These are phyloP conservation scores for Dasyprocta punctata DNA, from an alignment of 2,113 vertebrate genomes.

Conservation along the genomic window DNA sequence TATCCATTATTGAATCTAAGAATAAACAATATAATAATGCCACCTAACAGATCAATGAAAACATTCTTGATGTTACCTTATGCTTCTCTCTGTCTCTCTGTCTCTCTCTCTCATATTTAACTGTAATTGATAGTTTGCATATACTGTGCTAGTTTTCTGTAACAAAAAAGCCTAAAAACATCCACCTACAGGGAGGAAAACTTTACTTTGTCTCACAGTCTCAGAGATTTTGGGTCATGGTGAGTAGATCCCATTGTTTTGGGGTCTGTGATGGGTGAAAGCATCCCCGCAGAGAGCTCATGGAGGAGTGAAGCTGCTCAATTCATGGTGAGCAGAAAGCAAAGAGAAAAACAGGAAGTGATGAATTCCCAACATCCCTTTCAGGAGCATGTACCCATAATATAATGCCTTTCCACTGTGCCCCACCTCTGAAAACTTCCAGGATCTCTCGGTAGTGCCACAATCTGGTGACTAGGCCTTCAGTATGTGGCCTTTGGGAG, in stretches of 20 bases:
- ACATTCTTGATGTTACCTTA: neutral
- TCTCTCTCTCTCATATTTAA: neutral
- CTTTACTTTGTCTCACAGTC: neutral
- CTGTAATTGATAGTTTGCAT: neutral
- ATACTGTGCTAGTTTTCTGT: neutral
- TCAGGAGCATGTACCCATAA: neutral
- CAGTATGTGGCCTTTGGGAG: neutral
- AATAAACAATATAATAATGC: neutral
- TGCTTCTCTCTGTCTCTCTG: neutral
- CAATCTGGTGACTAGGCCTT: neutral
- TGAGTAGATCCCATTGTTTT: neutral
- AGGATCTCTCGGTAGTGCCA: too few species aligned
- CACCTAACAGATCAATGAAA: neutral
- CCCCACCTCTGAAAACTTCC: too few species aligned
- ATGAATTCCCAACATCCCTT: too few species aligned
- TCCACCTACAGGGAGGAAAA: neutral
- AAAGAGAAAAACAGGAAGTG: neutral
- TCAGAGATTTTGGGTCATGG: neutral
- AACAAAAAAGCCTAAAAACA: neutral
- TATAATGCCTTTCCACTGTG: neutral
- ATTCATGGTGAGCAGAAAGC: neutral
- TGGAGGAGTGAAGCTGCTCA: neutral
- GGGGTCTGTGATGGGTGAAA: neutral
- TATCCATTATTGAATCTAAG: neutral
- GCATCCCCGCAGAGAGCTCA: fast-evolving